Conservation (phyloP, 2,797 vertebrate species). For the Acrossocheilus wenchowensis region DNA sequence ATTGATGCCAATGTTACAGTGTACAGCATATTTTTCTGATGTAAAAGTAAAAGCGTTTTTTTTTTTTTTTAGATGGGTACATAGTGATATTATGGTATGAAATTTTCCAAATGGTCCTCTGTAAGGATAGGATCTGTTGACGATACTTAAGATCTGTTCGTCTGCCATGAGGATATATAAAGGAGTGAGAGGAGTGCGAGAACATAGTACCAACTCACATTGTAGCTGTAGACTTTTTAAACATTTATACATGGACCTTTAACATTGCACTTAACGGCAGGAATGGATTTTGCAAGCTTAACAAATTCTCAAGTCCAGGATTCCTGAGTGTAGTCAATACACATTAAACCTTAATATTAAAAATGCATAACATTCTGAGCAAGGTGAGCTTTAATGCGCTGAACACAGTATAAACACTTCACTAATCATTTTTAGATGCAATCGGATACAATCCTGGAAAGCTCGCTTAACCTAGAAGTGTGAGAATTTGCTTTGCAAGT, state of each 20-base stretch:
- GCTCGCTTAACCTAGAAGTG: slow-evolving; percentile 52
- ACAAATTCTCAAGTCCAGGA: slow-evolving; percentile 42
- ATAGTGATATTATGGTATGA: background rate
- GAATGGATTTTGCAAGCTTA: slow-evolving; percentile 48
- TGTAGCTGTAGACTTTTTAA: slow-evolving; percentile 49
- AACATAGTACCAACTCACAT: slow-evolving; percentile 18
- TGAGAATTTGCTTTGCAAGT: slow-evolving; percentile 58
- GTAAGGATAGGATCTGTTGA: background rate
- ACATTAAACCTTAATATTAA: slow-evolving; percentile 53
- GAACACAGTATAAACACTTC: slow-evolving; percentile 22
- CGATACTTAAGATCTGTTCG: background rate
- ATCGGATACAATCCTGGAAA: slow-evolving; percentile 55
- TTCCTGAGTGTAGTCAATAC: slow-evolving; percentile 34
- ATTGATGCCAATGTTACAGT: background rate
- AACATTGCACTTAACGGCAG: slow-evolving; percentile 37
- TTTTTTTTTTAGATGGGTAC: background rate
- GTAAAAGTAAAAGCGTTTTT: background rate
- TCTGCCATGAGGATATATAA: background rate
- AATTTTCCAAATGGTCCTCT: background rate
- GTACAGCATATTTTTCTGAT: background rate
- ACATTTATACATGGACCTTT: slow-evolving; percentile 49
- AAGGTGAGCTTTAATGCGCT: slow-evolving; percentile 50
- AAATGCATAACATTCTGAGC: slow-evolving; percentile 51
- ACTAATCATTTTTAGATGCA: slow-evolving; percentile 35
- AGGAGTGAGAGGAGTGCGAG: background rate